Base-by-base conservation (phyloP, 1,140 invertebrate species). In the Hylaeus volcanicus region DNA sequence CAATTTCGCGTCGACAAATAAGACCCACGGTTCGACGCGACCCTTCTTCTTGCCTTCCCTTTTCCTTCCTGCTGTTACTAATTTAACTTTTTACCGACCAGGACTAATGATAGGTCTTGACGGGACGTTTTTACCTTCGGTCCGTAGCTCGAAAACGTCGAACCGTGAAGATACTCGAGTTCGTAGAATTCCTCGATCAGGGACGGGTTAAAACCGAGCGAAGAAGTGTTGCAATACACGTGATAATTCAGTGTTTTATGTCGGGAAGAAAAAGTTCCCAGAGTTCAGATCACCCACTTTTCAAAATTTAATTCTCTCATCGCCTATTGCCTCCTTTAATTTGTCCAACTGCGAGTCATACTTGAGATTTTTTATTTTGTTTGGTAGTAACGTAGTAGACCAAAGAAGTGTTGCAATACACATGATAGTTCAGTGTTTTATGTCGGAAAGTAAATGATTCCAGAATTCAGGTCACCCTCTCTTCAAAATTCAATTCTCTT, bases 41-140 rank as follows among this genome's bases (percentile, higher is more conserved):
- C 8, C 9, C n/a, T 14, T 60, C 65, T 43, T 2, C 48, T 41
- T n/a, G 5, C 1, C 6, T 48, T 69, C 63, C 37, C n/a, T 45
- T 51, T 41, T 41, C 45, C 14, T 39, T 15, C 55, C n/a, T 51
- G 15, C 68, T 48, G 11, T 56, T 37, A n/a, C 60, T 26, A 26
- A 26, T 26, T 45, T 14, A 41, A 69, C 65, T 45, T 43, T 75
- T 76, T 51, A 14, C 39, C 14, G 58, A 12, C 53, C 53, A 39
- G 53, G 43, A 55, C 39, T 81, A 83, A 83, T 74, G 64, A 74
- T 64, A 15, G 53, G 15, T 39, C 45, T 43, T 58, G 48, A 26
- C 72, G 26, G 43, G 26, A 39, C 56, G 37, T 76, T 80, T 76
- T 75, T 61, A 26, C 56, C 14, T 1, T 11, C n/a, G n/a, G 26